Evolutionary conservation across 2,797 vertebrate species (phyloP), one percentile per base, ranked within the genome.

Genomic region (Echeneis naucrates): DNA sequence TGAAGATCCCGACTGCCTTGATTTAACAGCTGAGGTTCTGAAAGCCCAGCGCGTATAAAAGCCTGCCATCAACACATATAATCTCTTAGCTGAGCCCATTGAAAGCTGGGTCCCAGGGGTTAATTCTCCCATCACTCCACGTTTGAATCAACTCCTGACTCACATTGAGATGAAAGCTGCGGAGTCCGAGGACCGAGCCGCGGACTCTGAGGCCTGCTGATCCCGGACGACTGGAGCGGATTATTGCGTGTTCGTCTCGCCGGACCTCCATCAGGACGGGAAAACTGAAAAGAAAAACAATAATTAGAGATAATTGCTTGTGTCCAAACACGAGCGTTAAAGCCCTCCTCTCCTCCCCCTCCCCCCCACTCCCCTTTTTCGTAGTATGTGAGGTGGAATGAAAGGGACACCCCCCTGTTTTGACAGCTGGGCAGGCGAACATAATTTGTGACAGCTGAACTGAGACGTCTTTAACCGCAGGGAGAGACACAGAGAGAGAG

Each of bases 281-380:
- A 95, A 96, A 95, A 96, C 97, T 98, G 96, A 99, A 98, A 99
- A 99, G 97, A 98, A 98, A 98, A 97, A 99, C 97, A 99, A 98
- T 99, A 99, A 99, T 99, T 99, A 99, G 96, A 96, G 97, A 98
- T 98, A 99, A 99, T 99, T 99, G 98, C 98, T 98, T 99, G 97
- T 99, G 97, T 99, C 97, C 97, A 99, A 99, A 99, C 97, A 99
- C 93, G 94, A 95, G 96, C 96, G 95, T 97, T 97, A 97, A 96
- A 97, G 96, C 95, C 95, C 95, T 93, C 94, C 86, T 77, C n/a
- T n/a, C n/a, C n/a, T 84, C 78, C 88, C 78, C 82, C 87, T 75
- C 74, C 90, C 92, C 84, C 78, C 88, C 78, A 82, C 87, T 75
- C 74, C 90, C 92, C 89, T 89, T 95, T 96, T 96, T 95, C 94